Percentiles rank a stretch among this genome's conserved stretches.
These are phyloP conservation scores for Graptemys geographica DNA, from an alignment of 2,797 vertebrate species.

Conservation along the genomic window DNA sequence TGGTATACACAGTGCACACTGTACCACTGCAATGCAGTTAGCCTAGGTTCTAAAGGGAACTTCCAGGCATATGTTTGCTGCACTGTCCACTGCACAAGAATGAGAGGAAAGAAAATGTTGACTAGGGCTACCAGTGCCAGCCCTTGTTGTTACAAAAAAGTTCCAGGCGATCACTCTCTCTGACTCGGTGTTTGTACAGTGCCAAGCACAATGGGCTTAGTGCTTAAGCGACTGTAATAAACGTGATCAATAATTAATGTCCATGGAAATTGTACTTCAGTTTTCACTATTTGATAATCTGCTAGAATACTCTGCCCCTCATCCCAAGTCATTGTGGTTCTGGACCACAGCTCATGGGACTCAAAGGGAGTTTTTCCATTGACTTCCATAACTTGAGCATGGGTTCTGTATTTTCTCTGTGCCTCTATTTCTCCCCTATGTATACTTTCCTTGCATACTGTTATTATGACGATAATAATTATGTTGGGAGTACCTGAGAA, in stretches of 20 bases:
- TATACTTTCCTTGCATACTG: rapidly evolving
- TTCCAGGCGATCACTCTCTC: background rate
- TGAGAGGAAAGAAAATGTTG: background rate
- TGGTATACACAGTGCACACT: background rate
- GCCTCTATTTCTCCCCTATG: background rate
- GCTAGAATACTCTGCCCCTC: background rate
- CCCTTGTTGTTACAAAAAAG: background rate
- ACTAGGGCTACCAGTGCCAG: background rate
- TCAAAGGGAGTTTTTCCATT: background rate
- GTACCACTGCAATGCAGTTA: background rate
- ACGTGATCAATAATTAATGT: background rate
- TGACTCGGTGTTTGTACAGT: background rate
- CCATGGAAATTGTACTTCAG: background rate
- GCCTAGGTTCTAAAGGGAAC: background rate
- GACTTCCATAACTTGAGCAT: rapidly evolving
- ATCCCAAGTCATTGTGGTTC: background rate
- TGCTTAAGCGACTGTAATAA: background rate
- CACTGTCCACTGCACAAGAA: background rate
- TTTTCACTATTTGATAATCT: background rate
- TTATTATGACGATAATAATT: background rate
- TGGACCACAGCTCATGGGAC: background rate
- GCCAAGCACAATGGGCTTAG: background rate
- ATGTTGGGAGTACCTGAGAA: background rate
- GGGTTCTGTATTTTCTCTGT: background rate
- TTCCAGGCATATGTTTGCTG: background rate